Evolutionary conservation across 2,113 vertebrate genomes (phyloP), one percentile per base, ranked within the genome.

Genomic region (Triplophysa tibetana): DNA sequence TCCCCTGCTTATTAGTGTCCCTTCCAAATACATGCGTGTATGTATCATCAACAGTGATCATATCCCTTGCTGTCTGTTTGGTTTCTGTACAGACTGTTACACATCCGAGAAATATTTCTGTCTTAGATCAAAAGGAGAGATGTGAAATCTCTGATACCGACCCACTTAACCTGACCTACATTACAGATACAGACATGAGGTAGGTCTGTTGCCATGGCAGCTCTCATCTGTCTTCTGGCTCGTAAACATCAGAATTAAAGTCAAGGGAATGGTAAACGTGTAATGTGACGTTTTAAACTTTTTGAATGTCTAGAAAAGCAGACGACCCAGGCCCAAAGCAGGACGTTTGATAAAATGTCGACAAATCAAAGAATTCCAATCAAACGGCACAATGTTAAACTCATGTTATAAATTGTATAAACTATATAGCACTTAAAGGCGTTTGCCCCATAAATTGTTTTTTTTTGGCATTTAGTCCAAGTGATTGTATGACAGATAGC

Each of bases 191-290:
- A 77, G 70, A 21, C 61, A n/a, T 63, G 52, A 73, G 74, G 61
- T 73, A 23, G 62, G 56, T 72, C 63, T 77, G 78, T 81, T 80
- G 67, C 61, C 75, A 67, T 77, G 74, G 56, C 82, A 77, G 64
- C 70, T 81, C 63, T 19, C 56, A 62, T 52, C 52, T 80, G 45
- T 19, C 72, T 75, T 52, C 69, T 48, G 58, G n/a, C 70, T 45
- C 11, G 17, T 33, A 70, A 70, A 9, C 26, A 56, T 13, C 16
- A 45, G 13, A 74, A 43, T 61, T 60, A 24, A 11, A 56, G 23
- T 10, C 9, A 24, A 21, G 16, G 21, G 17, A 74, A 61, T 52
- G 5, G 33, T 38, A 5, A 38, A 5, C 33, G 43, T 69, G 48
- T 26, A 69, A 69, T 68, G 23, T 45, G 48, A 26, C 2, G 8